Evolutionary conservation across 2,888 invertebrate genomes (phyloP).

Genomic region (Plebejus anna): DNA sequence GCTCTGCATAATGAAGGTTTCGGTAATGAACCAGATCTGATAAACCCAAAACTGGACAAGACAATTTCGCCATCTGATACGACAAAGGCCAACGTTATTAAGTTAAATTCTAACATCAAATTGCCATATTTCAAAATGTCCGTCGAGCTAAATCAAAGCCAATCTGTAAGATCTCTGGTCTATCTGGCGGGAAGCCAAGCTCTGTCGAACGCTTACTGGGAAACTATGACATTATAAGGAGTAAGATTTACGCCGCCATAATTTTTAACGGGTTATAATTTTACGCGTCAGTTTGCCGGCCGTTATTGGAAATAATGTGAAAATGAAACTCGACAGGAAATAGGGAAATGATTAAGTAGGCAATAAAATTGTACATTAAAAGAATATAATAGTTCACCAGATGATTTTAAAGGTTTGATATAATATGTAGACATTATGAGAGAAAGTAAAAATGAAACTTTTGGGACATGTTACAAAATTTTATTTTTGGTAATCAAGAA

Average conservation of each 20-base stretch:
- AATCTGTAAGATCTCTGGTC: conserved; percentile 15
- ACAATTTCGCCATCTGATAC: conserved; percentile 10
- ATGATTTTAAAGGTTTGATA: neutral
- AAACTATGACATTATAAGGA: conserved; percentile 28
- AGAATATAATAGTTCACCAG: neutral
- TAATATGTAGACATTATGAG: neutral
- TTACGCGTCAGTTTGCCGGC: conserved; percentile 17
- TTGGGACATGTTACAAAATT: neutral
- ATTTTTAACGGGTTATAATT: conserved; percentile 29
- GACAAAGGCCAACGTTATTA: conserved; percentile 10
- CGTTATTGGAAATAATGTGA: conserved; percentile 23
- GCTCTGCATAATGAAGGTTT: neutral
- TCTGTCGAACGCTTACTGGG: conserved; percentile 26
- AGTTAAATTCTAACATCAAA: neutral
- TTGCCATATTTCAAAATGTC: conserved; percentile 13
- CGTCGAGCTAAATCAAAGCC: conserved; percentile 1
- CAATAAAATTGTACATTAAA: conserved; percentile 13
- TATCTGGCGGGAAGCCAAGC: conserved; percentile 17
- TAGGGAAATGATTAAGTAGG: conserved; percentile 12
- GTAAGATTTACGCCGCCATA: conserved; percentile 19
- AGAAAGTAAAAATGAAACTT: neutral
- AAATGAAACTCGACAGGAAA: conserved; percentile 19
- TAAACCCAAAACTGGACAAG: conserved; percentile 8
- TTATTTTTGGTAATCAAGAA: neutral
- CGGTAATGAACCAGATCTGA: neutral